Base-by-base conservation (phyloP, 2,888 invertebrate genomes). In the Leucophenga maculata region DNA sequence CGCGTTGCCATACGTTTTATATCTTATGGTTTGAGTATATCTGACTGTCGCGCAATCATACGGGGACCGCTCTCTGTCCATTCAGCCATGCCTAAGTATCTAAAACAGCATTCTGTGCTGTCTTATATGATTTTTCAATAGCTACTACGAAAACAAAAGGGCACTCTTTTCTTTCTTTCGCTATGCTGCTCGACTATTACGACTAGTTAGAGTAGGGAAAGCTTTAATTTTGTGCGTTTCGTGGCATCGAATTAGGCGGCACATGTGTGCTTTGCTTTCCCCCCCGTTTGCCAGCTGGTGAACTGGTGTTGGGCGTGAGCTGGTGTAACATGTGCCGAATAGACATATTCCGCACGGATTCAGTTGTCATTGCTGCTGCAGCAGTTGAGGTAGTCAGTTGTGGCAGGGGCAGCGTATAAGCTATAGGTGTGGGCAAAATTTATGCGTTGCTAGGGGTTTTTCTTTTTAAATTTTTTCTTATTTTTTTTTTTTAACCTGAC, bases 181-280 rank as follows among this genome's bases (percentile, higher is more conserved):
- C n/a, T 46, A n/a, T 8, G 46, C 2, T 46, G 46, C 26, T 26
- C 2, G 22, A n/a, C 57, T n/a, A n/a, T n/a, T n/a, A 26, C 48
- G 6, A 22, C 20, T 54, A 39, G 52, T 20, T 52, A 9, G 31
- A 67, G 48, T 31, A 44, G 55, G 54, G 22, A 31, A 67, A 59
- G 57, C 69, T 72, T 78, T 77, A 76, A 76, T 79, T 70, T 69
- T 72, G 78, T 81, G 78, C 77, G 79, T 78, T 72, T 75, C 54
- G 14, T 71, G 78, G 75, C 79, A 80, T 81, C 80, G 77, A 78
- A 80, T 79, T 78, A 78, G 78, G 76, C 62, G 62, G 76, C 62
- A 57, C 39, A 39, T 39, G 3, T 39, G 39, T 39, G 3, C 8
- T 39, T 39, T n/a, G 3, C 8, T 39, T 39, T 39, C 9, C 8